Evolutionary conservation across 2,888 invertebrate genomes (phyloP).

Genomic region (Microctonus brassicae): DNA sequence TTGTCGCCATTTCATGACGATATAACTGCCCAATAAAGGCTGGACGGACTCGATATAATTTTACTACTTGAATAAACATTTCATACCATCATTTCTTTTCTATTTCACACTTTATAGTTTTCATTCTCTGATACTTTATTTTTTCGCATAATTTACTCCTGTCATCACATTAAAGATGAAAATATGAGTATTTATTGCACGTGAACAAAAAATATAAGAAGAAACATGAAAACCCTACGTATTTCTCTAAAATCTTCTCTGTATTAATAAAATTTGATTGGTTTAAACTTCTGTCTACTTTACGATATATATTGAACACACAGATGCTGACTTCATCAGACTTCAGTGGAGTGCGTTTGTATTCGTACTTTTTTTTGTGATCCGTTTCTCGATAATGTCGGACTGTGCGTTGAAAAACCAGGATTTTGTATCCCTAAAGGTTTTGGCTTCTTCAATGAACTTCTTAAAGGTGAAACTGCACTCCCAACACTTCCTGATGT

Average conservation of each 20-base stretch:
- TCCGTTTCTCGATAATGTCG: constrained; percentile 85
- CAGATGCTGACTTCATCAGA: constrained; percentile 69
- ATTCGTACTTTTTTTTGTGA: constrained; percentile 93
- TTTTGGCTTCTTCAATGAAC: constrained; percentile 87
- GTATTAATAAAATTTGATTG: constrained; percentile 33
- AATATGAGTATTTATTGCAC: constrained; percentile 13
- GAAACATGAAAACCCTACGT: constrained; percentile 10
- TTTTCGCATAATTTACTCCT: background rate
- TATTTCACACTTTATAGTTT: constrained; percentile 5
- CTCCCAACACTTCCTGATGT: constrained; percentile 68
- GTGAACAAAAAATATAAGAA: constrained; percentile 1
- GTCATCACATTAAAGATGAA: background rate
- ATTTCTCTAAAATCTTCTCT: constrained; percentile 10
- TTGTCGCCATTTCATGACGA: constrained; percentile 56
- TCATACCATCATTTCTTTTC: constrained; percentile 30
- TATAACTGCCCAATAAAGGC: constrained; percentile 62
- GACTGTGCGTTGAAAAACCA: constrained; percentile 86
- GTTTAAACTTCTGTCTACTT: background rate
- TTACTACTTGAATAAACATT: constrained; percentile 17
- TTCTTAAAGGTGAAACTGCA: constrained; percentile 79
- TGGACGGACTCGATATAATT: constrained; percentile 62
- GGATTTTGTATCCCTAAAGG: constrained; percentile 90
- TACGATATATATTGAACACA: background rate
- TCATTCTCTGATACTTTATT: background rate
- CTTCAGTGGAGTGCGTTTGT: constrained; percentile 92